Percentiles rank a stretch among this genome's conserved stretches.
Conservation (phyloP, 2,888 invertebrate genomes). For the Odontocolon sp. region DNA sequence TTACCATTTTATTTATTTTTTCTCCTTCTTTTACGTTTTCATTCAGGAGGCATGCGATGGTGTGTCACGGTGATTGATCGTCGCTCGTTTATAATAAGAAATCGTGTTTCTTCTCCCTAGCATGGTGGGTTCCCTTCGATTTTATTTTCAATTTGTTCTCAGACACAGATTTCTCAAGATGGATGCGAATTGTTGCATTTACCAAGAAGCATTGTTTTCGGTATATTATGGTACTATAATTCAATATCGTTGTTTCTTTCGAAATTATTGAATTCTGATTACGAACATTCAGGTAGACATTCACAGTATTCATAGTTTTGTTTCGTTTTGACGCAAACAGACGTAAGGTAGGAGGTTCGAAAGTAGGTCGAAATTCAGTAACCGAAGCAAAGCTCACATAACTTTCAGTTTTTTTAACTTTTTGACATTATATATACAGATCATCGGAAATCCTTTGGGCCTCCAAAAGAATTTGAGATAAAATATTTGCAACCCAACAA, state of each 20-base stretch:
- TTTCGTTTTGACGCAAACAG: neutral
- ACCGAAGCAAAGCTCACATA: no score
- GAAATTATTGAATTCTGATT: neutral
- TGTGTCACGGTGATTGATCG: slow-evolving; percentile 36
- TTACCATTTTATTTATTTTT: slow-evolving; percentile 33
- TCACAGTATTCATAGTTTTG: neutral
- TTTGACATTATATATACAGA: no score
- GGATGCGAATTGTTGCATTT: neutral
- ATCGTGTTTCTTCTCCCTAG: slow-evolving; percentile 11
- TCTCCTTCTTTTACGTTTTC: slow-evolving; percentile 1
- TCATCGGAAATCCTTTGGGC: no score
- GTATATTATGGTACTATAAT: neutral
- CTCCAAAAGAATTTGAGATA: no score
- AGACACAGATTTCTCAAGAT: neutral
- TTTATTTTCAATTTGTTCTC: slow-evolving; percentile 37
- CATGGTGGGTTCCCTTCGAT: neutral
- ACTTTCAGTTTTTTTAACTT: no score
- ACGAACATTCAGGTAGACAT: neutral
- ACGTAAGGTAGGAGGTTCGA: no score
- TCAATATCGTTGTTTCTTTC: neutral
- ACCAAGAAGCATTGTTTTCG: neutral
- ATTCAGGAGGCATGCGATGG: neutral
- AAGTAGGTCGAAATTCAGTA: no score
- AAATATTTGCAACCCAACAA: no score
- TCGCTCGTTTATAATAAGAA: slow-evolving; percentile 1